A percentile compares a stretch with the other conserved stretches of the same genome.
Conservation (phyloP, 1,140 invertebrate species). For the Plectrocnemia conspersa region DNA sequence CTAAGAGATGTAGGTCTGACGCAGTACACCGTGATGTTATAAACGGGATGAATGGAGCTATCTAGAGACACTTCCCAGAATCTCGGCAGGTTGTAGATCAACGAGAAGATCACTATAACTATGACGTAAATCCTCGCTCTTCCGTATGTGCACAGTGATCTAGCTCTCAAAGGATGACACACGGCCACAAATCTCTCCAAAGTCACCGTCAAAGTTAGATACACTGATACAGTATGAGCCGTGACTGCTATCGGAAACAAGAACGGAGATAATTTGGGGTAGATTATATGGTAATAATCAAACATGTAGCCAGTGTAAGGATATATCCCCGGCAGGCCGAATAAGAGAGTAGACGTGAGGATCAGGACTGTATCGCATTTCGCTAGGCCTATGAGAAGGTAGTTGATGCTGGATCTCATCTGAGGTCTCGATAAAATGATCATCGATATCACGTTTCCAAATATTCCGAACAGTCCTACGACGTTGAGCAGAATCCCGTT, state of each 20-base stretch:
- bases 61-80: conserved; percentile 62
- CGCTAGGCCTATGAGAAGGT: conserved; percentile 83
- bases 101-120: conserved; percentile 74
- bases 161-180: conserved; percentile 84
- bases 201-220: conserved; percentile 92
- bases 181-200: conserved; percentile 95
- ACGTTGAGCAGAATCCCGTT: conserved; percentile 79
- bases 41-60: conserved; percentile 47
- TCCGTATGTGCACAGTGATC: conserved; percentile 85
- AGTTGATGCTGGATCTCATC: conserved; percentile 93
- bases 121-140: conserved; percentile 81
- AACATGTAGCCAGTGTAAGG: conserved; percentile 71
- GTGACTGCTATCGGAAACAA: conserved; percentile 84
- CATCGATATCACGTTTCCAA: conserved; percentile 87
- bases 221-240: conserved; percentile 89
- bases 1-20: conserved; percentile 66
- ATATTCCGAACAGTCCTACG: conserved; percentile 76
- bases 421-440: conserved; percentile 85
- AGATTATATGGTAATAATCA: conserved; percentile 74
- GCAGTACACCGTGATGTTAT: conserved; percentile 65
- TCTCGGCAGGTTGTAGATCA: conserved; percentile 83
- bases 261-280: conserved; percentile 74
- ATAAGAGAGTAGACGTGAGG: conserved; percentile 79
- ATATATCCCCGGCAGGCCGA: conserved; percentile 79
- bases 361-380: conserved; percentile 87